Percentiles rank a stretch among this genome's conserved stretches.
Evolutionary conservation across 2,113 vertebrate genomes (phyloP).

Genomic region (Centropristis striata): DNA sequence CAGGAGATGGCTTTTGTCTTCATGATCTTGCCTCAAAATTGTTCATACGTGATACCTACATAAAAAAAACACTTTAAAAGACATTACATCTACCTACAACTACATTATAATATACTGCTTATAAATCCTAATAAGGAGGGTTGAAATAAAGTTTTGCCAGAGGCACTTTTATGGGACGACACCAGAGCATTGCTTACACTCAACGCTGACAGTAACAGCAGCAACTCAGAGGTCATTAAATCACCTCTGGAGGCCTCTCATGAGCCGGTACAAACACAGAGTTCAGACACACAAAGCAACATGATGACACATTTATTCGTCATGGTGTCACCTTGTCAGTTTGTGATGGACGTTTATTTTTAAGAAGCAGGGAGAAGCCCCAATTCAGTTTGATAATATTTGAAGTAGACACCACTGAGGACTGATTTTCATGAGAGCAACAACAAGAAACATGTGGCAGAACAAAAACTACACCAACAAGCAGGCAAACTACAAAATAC

Average conservation of each 20-base stretch:
- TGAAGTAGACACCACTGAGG: not conserved
- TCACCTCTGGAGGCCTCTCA: conserved; percentile 20
- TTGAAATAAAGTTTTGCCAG: not conserved
- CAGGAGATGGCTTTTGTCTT: too few species aligned
- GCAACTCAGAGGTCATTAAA: conserved; percentile 25
- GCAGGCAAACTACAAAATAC: conserved; percentile 22
- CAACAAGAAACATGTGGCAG: not conserved
- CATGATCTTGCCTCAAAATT: too few species aligned
- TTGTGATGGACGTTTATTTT: not conserved
- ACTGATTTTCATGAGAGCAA: conserved; percentile 20
- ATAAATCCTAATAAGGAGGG: not conserved
- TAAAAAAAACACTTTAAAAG: not conserved
- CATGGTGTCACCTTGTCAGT: not conserved
- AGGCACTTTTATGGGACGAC: not conserved
- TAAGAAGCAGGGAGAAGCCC: conserved; percentile 25
- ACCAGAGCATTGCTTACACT: not conserved
- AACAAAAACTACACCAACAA: conserved; percentile 25
- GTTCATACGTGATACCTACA: not conserved
- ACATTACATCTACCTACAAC: not conserved
- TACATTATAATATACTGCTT: not conserved
- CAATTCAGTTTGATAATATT: conserved; percentile 1
- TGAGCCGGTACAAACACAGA: not conserved
- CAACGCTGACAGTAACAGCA: not conserved
- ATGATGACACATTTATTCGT: conserved; percentile 10
- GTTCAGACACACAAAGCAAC: conserved; percentile 10